These are phyloP conservation scores for Python bivittatus DNA, from an alignment of 2,113 vertebrate genomes.

Conservation along the genomic window DNA sequence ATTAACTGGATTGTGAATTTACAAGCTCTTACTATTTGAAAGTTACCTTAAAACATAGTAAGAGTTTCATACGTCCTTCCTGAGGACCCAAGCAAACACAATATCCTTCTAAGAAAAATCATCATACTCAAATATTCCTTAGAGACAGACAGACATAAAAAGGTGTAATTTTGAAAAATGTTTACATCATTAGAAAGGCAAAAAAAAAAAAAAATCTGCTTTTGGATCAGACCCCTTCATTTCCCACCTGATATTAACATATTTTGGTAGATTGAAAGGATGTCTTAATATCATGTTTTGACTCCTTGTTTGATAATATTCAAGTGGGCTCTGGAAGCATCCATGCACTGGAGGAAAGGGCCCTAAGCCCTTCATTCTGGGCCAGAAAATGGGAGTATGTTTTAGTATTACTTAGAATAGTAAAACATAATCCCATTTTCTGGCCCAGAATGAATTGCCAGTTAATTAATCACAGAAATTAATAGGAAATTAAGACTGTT, in stretches of 20 bases:
- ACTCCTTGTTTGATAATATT: neutral
- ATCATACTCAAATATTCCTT: neutral
- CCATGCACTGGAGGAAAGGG: neutral
- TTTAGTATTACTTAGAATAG: too few species aligned
- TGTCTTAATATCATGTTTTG: neutral
- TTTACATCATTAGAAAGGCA: neutral
- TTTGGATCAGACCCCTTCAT: neutral
- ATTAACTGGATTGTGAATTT: too few species aligned
- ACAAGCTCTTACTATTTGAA: neutral
- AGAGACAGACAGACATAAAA: neutral
- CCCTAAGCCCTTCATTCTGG: neutral
- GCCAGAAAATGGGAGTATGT: neutral
- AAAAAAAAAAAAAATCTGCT: neutral
- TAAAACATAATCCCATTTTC: too few species aligned
- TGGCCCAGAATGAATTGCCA: too few species aligned
- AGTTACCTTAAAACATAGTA: neutral
- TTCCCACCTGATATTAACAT: neutral
- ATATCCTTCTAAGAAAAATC: neutral
- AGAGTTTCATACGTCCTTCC: neutral
- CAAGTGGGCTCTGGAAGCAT: neutral
- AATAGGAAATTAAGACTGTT: neutral
- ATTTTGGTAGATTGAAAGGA: neutral
- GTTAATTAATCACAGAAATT: slow-evolving; percentile 36
- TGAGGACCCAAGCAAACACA: neutral
- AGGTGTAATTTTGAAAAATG: neutral